Evolutionary conservation across 2,888 invertebrate species (phyloP), one percentile per base, ranked within the genome.

Genomic region (Hyles lineata): DNA sequence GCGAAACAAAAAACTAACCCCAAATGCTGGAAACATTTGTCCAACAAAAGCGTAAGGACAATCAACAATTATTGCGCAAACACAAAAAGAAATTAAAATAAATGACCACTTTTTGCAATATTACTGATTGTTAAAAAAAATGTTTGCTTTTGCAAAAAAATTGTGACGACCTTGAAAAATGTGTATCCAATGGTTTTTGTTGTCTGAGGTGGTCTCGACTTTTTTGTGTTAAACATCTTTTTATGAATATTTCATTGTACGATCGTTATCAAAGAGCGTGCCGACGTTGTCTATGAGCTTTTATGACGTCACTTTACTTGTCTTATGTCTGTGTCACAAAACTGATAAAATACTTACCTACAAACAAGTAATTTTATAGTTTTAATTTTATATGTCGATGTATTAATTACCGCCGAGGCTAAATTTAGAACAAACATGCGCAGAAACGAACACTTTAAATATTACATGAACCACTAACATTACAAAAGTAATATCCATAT

Each of bases 51-150:
- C 71, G 35, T 23, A 72, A 75, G 63, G 52, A 35, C 58, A 58
- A 17, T 60, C 62, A 9, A 73, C 70, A 70, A 73, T 73, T 43
- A 73, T 89, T 90, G 88, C 85, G 85, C 90, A 91, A 91, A 89
- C 83, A 86, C 80, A 82, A 77, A 82, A 85, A 85, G 81, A 79
- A 73, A 76, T 75, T 78, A 78, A 83, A 87, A 89, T 87, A 89
- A 89, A 84, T 77, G 81, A 74, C 72, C 60, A 82, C 78, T 91
- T 91, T 92, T 92, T 92, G 92, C 92, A 90, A 84, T 79, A 83
- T 82, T 79, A 79, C 63, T 75, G 81, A 85, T 83, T 78, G 79
- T 85, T 86, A 88, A 89, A 90, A 89, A 87, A 84, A 82, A n/a
- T 73, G 71, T 80, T 80, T 78, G 79, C 58, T 78, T 85, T 84